Evolutionary conservation across 1,140 invertebrate species (phyloP), one percentile per base, ranked within the genome.

Genomic region (Prorops nasuta): DNA sequence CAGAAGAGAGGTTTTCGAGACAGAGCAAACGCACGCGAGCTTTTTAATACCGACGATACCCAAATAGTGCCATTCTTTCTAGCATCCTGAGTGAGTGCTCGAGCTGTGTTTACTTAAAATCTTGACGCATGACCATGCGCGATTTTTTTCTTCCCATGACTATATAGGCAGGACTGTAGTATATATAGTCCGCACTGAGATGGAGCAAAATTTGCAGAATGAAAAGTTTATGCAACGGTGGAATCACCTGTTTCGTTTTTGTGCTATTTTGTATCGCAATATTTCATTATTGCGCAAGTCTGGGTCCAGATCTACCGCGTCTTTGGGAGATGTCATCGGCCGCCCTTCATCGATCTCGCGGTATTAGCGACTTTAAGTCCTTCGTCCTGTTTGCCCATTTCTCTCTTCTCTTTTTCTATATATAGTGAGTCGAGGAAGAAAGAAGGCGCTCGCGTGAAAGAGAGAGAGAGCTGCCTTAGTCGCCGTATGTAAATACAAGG

Each of bases 71-170:
- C 58, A 45, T 56, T 28, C 4, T 28, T 48, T 44, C 34, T 36
- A n/a, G n/a, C 10, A 41, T 31, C 41, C 41, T 40, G 46, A 53
- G 49, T 44, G 48, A 36, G 42, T 28, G 24, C 39, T 55, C 41
- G 43, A n/a, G n/a, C n/a, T n/a, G n/a, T 64, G 57, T 64, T 64
- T 64, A 50, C 60, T 58, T 63, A 64, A 63, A 63, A 60, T 64
- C 63, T 63, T 54, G 51, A 63, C 57, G 60, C 50, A 54, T 43
- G 45, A 48, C 44, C 48, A 47, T 36, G 35, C 57, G 57, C 32
- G 43, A 61, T 60, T 56, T 56, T 53, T 59, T 55, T 60, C 48
- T 37, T 57, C 49, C 47, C 24, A n/a, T n/a, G n/a, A n/a, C n/a
- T n/a, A n/a, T n/a, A n/a, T n/a, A n/a, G n/a, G n/a, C n/a, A n/a